These are phyloP conservation scores for Urocyon cinereoargenteus DNA, from an alignment of 2,797 vertebrate species.

Conservation along the genomic window DNA sequence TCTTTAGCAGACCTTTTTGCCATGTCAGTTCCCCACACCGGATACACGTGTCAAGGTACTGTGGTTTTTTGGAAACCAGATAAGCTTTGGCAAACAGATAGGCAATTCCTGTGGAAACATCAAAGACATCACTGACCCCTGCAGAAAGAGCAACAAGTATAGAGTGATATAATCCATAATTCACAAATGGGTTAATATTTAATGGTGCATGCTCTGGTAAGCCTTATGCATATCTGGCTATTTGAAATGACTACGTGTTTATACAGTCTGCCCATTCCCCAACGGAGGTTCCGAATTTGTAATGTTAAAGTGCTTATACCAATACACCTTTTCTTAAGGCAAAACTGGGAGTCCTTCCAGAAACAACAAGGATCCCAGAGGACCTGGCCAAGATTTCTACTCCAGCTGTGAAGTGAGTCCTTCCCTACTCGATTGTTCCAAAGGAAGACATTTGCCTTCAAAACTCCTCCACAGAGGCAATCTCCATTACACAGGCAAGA, in stretches of 20 bases:
- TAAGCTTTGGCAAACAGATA: conserved; percentile 96
- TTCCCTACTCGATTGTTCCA: conserved; percentile 32
- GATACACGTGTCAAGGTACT: conserved; percentile 95
- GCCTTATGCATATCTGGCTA: conserved; percentile 1
- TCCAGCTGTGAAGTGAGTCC: conserved; percentile 31
- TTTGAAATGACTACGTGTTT: conserved; percentile 51
- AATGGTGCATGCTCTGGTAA: background rate
- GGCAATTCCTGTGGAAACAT: conserved; percentile 91
- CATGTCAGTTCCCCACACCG: conserved; percentile 94
- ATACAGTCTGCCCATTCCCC: background rate
- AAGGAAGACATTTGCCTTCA: conserved; percentile 43
- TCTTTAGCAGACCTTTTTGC: conserved; percentile 95
- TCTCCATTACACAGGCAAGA: conserved; percentile 48
- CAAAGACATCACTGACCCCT: conserved; percentile 51
- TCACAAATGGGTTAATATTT: conserved; percentile 67
- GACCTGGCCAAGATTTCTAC: conserved; percentile 46
- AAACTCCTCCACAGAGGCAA: conserved; percentile 45
- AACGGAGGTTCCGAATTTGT: conserved; percentile 16
- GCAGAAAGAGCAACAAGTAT: conserved; percentile 24
- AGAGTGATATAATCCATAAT: conserved; percentile 39
- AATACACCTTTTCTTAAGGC: conserved; percentile 39
- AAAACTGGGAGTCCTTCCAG: conserved; percentile 63
- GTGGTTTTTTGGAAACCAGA: conserved; percentile 94
- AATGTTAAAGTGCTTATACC: conserved; percentile 50
- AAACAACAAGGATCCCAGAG: conserved; percentile 23